Base-by-base conservation (phyloP, 2,888 invertebrate species). In the Taenaris catops region DNA sequence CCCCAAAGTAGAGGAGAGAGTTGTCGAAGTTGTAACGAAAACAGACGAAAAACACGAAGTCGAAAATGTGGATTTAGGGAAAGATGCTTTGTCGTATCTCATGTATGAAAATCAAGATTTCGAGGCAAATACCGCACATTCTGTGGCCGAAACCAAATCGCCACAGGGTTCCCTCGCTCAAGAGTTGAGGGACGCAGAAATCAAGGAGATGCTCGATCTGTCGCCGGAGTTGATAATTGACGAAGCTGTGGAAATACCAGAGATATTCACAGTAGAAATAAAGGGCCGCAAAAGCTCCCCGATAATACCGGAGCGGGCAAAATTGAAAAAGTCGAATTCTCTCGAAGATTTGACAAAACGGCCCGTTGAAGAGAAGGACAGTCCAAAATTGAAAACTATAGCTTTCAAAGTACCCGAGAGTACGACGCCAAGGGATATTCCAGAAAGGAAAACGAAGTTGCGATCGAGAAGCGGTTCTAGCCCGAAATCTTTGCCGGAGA, bases 401-500 rank as follows among this genome's bases (percentile, higher is more conserved):
- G 81, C 59, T 1, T 86, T 86, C 42, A 73, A 76, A 63, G 63
- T 84, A 0, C 84, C 83, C 0, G 84, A 81, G 37, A 65, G 63
- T 2, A 76, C 83, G 0, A 71, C 65, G 0, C 87, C 87, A 0
- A 50, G 83, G 8, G 84, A 84, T 32, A 87, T 87, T 38, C 87
- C 87, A 0, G 74, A 79, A 28, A 53, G 76, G 6, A 44, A 75
- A 9, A 35, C 58, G 0, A 76, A 80, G 41, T 40, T 84, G 0
- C 59, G 83, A 0, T 58, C 76, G 0, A 51, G 81, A 20, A 76
- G 74, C 8, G 83, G 86, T 0, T 76, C 80, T 0, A 87, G 86
- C 43, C 87, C 87, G 0, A 87, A 87, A 60, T 81, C 83, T 0
- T 45, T 87, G n/a, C 86, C 86, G 0, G 87, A 87, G 18, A 70